Evolutionary conservation across 2,888 invertebrate genomes (phyloP), one percentile per base, ranked within the genome.

Genomic region (Venustoraphidia nigricollis): DNA sequence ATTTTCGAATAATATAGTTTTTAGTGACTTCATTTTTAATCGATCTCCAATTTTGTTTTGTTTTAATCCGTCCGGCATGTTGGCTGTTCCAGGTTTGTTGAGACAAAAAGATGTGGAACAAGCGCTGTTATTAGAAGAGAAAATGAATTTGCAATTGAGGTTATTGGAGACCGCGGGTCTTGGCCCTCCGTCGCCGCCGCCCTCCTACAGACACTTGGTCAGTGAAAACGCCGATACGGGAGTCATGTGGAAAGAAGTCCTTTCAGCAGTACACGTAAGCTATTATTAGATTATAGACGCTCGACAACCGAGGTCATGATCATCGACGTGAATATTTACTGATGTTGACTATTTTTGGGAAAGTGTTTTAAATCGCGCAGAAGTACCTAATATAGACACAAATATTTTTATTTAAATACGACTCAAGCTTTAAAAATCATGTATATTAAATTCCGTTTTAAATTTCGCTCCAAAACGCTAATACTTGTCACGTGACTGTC

Each of bases 61-160:
- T 13, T 14, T 27, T 34, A 35, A 14, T 45, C 14, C 34, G 34
- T 10, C 9, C 45, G 14, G 44, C 40, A 34, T 47, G 36, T 42
- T 61, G 62, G 59, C 52, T 50, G 51, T 56, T 61, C 50, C 70
- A 88, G 90, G 86, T 60, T 79, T 88, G 60, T 73, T 94, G 62
- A 77, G 90, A 47, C 82, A 84, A 56, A 92, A 92, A 63, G 94
- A 94, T 64, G 76, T 83, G 38, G 89, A 90, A 60, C 88, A 92
- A 60, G 89, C 90, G 10, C 69, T 82, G 17, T 69, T 91, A 42
- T 71, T 94, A 44, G 92, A 94, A 63, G 91, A 92, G 60, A 94
- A 93, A 64, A 87, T 91, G 74, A 76, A 81, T 44, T 64, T 93
- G 41, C 87, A 93, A 59, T 71, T 90, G 65, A 83, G 80, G 58